Conservation (phyloP, 2,113 vertebrate species). For the Eclectus roratus region DNA sequence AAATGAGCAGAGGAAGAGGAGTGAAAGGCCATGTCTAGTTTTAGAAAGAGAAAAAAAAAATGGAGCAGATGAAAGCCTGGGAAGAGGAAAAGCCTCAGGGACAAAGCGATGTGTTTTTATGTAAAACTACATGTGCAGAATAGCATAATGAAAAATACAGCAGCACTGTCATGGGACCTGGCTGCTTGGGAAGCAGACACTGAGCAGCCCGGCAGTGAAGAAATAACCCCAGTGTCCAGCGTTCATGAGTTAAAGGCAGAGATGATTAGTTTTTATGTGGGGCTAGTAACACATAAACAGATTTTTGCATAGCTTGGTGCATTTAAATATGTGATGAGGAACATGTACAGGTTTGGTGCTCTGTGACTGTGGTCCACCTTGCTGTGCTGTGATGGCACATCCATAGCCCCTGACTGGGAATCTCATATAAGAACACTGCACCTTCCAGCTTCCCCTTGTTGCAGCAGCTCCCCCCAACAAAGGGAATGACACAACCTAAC, state of each 20-base stretch:
- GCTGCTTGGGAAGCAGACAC: neutral
- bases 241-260: neutral
- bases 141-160: slow-evolving; percentile 25
- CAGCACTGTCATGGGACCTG: neutral
- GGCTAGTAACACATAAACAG: neutral
- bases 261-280: neutral
- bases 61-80: neutral
- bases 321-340: neutral
- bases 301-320: neutral
- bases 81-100: slow-evolving; percentile 17
- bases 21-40: neutral
- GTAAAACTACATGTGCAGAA: neutral
- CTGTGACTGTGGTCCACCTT: neutral
- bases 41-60: neutral
- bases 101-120: neutral
- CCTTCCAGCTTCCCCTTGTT: neutral
- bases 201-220: neutral
- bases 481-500: neutral
- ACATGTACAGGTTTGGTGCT: neutral
- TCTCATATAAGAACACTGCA: neutral
- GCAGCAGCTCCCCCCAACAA: neutral
- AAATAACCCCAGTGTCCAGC: neutral
- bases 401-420: neutral
- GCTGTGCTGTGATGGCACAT: neutral
- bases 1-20: neutral